Evolutionary conservation across 1,140 invertebrate species (phyloP), one percentile per base, ranked within the genome.

Genomic region (Calosoma granatense): DNA sequence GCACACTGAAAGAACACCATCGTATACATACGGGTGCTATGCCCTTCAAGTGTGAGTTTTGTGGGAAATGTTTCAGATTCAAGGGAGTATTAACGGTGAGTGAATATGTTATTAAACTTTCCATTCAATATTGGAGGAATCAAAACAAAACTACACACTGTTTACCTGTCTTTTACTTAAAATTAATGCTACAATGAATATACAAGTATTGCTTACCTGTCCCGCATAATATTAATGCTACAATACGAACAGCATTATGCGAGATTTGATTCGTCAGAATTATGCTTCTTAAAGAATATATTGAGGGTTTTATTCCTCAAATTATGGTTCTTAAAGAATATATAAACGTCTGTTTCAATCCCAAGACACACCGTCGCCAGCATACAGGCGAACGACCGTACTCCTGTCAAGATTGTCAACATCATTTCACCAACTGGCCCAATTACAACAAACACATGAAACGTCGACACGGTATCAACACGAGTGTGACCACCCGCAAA

Each of bases 21-120:
- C 70, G 80, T 57, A 83, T 87, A 30, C 92, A 95, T 65, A 94
- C 91, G 1, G 90, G 90, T 14, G 87, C 87, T 39, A 88, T 91
- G 78, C 91, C 91, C 1, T 84, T 83, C 60, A 78, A 80, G 15
- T 87, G 85, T 61, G 80, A 83, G 65, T 85, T 81, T 65, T 87
- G 85, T 64, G 81, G 79, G 19, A 86, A 87, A 69, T 72, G 76
- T 54, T 88, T 87, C 61, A 21, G 58, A 23, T 86, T 87, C 61
- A 86, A 84, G 66, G 81, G 80, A 14, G 80, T 84, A 55, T 67
- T 85, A 52, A 83, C 80, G 56, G 77, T 80, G 58, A 68, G 65
- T 56, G 54, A 51, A 12, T 53, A 30, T 57, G 11, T 51, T 57
- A 22, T n/a, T n/a, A n/a, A n/a, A n/a, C n/a, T n/a, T n/a, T n/a